A percentile compares a stretch with the other conserved stretches of the same genome.
These are phyloP conservation scores for Oligia strigilis DNA, from an alignment of 2,888 invertebrate species.

Conservation along the genomic window DNA sequence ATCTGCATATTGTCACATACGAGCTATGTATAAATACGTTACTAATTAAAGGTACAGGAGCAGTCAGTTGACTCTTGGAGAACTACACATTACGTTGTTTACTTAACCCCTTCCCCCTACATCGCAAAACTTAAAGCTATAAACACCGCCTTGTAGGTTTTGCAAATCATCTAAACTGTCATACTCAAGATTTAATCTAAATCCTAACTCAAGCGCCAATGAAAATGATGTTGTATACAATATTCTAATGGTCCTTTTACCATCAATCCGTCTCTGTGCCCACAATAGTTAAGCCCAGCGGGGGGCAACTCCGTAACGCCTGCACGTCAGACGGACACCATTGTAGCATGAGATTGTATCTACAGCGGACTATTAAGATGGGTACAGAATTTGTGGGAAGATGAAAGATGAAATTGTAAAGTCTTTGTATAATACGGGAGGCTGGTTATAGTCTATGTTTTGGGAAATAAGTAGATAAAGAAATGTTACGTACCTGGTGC, in stretches of 20 bases:
- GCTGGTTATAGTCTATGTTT: background rate
- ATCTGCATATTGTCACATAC: too few relatives aligned
- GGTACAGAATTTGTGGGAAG: constrained; percentile 47
- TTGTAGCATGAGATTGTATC: constrained; percentile 58
- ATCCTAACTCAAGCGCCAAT: background rate
- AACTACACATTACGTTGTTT: too few relatives aligned
- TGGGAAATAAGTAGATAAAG: background rate
- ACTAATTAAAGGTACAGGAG: too few relatives aligned
- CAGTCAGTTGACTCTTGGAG: too few relatives aligned
- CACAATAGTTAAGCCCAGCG: constrained; percentile 57
- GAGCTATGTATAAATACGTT: too few relatives aligned
- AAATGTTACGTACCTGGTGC: background rate
- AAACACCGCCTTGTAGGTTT: background rate
- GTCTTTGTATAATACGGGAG: constrained; percentile 11
- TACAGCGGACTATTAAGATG: constrained; percentile 48
- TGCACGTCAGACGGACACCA: constrained; percentile 53
- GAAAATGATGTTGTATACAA: background rate
- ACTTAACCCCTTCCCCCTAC: too few relatives aligned
- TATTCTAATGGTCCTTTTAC: constrained; percentile 5
- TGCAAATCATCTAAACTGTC: background rate
- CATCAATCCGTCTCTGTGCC: constrained; percentile 46
- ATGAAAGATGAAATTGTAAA: constrained; percentile 39
- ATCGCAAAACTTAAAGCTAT: too few relatives aligned
- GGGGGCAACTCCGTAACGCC: constrained; percentile 62
- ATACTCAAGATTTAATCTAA: constrained; percentile 7